These are phyloP conservation scores for Ranitomeya imitator DNA, from an alignment of 2,113 vertebrate species.

Conservation along the genomic window DNA sequence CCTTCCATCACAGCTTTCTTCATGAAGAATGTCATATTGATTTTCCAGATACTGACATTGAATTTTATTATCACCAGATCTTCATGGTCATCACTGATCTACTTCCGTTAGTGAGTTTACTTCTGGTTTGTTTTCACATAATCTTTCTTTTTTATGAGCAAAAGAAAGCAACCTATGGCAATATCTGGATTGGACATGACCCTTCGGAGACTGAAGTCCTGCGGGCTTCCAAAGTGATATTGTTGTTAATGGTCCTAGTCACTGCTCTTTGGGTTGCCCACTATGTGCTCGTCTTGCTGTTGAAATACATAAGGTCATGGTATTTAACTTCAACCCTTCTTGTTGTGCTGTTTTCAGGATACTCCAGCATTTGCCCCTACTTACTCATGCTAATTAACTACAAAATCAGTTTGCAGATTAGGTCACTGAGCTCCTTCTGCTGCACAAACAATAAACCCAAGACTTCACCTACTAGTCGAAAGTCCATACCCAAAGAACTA, in stretches of 20 bases:
- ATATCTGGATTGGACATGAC: constrained; percentile 69
- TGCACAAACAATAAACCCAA: constrained; percentile 49
- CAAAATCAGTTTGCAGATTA: constrained; percentile 62
- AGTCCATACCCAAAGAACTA: neutral
- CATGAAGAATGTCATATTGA: constrained; percentile 58
- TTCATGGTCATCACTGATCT: constrained; percentile 64
- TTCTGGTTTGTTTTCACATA: constrained; percentile 63
- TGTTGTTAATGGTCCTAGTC: constrained; percentile 66
- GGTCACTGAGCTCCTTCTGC: constrained; percentile 64
- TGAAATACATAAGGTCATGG: constrained; percentile 60
- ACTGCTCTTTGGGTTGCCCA: constrained; percentile 67
- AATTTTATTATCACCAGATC: constrained; percentile 64
- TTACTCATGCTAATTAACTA: constrained; percentile 69
- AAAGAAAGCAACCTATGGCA: constrained; percentile 61
- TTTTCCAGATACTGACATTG: constrained; percentile 58
- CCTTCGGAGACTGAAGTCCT: constrained; percentile 65
- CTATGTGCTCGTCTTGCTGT: constrained; percentile 64
- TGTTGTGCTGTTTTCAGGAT: constrained; percentile 65
- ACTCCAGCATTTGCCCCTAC: constrained; percentile 66
- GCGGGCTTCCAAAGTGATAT: constrained; percentile 67
- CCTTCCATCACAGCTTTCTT: constrained; percentile 43
- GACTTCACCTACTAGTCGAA: neutral
- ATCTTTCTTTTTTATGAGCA: constrained; percentile 61
- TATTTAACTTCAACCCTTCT: constrained; percentile 63
- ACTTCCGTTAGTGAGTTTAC: constrained; percentile 63